Evolutionary conservation across 2,113 vertebrate species (phyloP).

Genomic region (Typhlomys cinereus): DNA sequence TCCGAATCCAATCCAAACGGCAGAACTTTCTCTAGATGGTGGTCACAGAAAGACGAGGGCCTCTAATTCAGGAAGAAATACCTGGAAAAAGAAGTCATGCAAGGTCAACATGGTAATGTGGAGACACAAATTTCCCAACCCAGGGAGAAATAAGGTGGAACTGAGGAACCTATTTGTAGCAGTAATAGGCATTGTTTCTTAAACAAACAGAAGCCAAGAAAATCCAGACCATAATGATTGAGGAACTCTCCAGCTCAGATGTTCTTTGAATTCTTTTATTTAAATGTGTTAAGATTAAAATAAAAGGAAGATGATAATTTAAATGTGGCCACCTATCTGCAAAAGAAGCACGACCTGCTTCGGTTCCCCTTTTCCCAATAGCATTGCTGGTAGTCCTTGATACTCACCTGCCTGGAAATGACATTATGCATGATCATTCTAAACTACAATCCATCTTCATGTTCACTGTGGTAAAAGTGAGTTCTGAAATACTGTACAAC

Average conservation of each 20-base stretch:
- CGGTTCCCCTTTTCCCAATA: neutral
- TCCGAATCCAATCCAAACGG: constrained; percentile 1
- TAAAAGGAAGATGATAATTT: neutral
- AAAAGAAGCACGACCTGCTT: neutral
- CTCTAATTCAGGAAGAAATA: neutral
- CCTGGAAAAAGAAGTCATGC: neutral
- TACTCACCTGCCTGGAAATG: neutral
- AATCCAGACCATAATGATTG: neutral
- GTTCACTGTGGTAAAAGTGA: neutral
- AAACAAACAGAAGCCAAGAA: neutral
- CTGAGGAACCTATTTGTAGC: neutral
- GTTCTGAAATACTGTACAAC: neutral
- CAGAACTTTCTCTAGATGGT: neutral
- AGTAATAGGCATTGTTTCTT: neutral
- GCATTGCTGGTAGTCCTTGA: neutral
- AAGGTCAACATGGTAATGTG: neutral
- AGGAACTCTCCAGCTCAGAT: neutral
- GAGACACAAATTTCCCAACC: neutral
- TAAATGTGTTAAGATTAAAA: neutral
- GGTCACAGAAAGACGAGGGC: neutral
- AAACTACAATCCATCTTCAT: neutral
- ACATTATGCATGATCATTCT: neutral
- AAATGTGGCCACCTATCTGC: neutral
- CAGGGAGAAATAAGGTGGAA: neutral
- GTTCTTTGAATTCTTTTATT: constrained; percentile 11